Base-by-base conservation (phyloP, 2,113 vertebrate species). In the Orcinus orca region DNA sequence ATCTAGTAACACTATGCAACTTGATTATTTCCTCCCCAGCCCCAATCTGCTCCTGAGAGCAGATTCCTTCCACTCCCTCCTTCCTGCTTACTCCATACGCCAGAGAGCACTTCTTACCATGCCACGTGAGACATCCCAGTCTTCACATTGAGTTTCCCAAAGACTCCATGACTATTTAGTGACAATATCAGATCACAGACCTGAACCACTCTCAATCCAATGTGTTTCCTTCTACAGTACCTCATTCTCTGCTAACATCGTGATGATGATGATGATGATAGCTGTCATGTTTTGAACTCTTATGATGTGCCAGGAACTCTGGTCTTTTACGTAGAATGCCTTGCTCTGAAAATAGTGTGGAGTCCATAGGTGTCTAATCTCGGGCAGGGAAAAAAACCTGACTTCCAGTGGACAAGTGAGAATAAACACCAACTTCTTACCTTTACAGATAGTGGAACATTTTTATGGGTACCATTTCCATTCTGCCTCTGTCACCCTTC, bases 381-480 rank as follows among this genome's bases (percentile, higher is more conserved):
- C 6, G 4, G 55, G 55, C 55, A 95, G 41, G 71, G 4, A 87
- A 71, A 44, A 68, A 92, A 92, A 38, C 26, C 38, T 50, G 13
- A 67, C 93, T 96, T 95, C 50, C 67, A 90, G 83, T 68, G 92
- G 60, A 71, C 70, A 90, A 84, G 33, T 83, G 91, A 93, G 74
- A 97, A 95, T 94, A 89, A 97, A 97, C 90, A 80, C 50, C 92
- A 96, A 89, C 83, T 84, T 89, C 76, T 97, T 90, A 88, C 95
- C 95, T 97, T 96, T 85, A 79, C 60, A 93, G 93, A 96, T 58
- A 97, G 83, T 94, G 96, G 90, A 89, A 89, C 90, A 82, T 96
- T 97, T 98, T 97, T 96, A 97, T 95, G 96, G 92, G 94, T 94
- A 77, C 97, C 87, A 94, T 95, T 98, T 97, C 92, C 98, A 97